phyloP scores from a whole-genome alignment of 2,888 invertebrate genomes.

The Drosophila incognita region DNA sequence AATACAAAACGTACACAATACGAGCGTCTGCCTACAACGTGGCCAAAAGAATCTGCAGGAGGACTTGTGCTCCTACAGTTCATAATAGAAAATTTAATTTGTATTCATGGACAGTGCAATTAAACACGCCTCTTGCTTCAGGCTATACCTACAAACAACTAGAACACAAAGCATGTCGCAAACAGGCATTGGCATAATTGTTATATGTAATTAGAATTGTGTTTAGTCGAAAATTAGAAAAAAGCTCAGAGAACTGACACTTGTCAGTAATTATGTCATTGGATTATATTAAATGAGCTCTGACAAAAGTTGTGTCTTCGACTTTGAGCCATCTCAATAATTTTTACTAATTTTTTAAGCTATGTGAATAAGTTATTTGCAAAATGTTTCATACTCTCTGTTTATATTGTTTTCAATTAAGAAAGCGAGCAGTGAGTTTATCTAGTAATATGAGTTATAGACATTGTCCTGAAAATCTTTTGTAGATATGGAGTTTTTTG shows the following conservation, averaged over 20 bases:
- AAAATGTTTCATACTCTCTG: neutral
- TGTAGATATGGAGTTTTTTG: neutral
- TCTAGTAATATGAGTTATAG: neutral
- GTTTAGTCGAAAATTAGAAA: conserved; percentile 16
- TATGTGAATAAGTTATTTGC: neutral
- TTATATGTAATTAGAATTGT: conserved; percentile 30
- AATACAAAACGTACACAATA: conserved; percentile 5
- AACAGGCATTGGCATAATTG: conserved; percentile 1
- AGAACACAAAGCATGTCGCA: conserved; percentile 20
- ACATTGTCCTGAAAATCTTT: neutral
- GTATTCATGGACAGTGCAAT: conserved; percentile 59
- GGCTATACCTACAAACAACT: conserved; percentile 6
- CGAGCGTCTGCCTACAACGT: neutral
- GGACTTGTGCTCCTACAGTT: conserved; percentile 21
- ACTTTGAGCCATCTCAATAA: neutral
- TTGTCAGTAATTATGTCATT: conserved; percentile 8
- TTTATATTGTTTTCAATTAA: neutral
- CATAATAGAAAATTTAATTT: conserved; percentile 69
- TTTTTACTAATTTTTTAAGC: neutral
- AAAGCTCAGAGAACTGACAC: conserved; percentile 10
- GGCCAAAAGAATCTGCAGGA: conserved; percentile 18
- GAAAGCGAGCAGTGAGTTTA: neutral
- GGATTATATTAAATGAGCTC: neutral
- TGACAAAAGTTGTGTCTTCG: neutral
- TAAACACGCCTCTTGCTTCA: conserved; percentile 44